A percentile compares a stretch with the other conserved stretches of the same genome.
Conservation (phyloP, 2,797 vertebrate species). For the Mormyrus hasselquistii region DNA sequence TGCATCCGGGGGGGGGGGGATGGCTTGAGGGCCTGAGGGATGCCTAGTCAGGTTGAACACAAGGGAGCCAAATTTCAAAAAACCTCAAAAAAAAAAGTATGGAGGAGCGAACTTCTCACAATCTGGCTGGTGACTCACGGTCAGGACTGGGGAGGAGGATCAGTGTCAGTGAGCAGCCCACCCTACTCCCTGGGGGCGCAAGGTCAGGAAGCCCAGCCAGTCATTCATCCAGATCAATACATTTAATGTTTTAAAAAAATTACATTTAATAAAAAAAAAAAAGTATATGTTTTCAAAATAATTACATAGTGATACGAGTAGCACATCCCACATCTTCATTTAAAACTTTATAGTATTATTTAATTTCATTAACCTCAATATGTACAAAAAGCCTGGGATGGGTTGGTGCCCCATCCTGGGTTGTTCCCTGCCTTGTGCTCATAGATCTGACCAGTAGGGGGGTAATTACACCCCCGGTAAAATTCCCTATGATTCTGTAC, state of each 20-base stretch:
- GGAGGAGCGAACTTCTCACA: background rate
- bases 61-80: background rate
- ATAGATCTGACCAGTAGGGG: background rate
- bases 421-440: background rate
- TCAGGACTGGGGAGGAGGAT: background rate
- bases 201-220: background rate
- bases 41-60: background rate
- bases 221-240: background rate
- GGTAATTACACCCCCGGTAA: background rate
- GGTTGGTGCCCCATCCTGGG: background rate
- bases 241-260: background rate
- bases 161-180: background rate
- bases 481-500: background rate
- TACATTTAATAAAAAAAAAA: too few species aligned
- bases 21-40: background rate
- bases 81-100: background rate
- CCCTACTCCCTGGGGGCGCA: background rate
- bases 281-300: background rate
- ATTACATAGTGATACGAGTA: background rate
- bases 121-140: background rate
- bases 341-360: background rate
- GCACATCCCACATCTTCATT: background rate
- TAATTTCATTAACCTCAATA: background rate
- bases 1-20: constrained; percentile 20
- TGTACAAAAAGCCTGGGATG: background rate